Base-by-base conservation (phyloP, 2,797 vertebrate species). In the Phoeniculus purpureus region DNA sequence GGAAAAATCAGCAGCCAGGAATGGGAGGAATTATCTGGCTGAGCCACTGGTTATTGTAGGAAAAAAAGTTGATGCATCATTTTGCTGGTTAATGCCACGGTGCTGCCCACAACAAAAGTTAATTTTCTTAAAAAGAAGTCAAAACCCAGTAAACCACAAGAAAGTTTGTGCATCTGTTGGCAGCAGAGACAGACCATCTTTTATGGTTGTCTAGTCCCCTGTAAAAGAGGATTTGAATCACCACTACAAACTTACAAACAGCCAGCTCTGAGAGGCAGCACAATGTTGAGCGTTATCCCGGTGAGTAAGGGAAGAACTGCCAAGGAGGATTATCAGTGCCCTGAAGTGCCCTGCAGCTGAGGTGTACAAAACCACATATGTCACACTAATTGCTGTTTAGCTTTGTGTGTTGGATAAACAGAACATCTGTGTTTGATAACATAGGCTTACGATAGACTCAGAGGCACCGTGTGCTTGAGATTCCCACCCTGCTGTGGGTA, bases 1-100 rank as follows among this genome's bases (percentile, higher is more conserved):
- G 58, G 47, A 91, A 84, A 91, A 93, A 80, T 50, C 45, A 84
- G 43, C 51, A 74, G 45, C 61, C 71, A 91, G 83, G n/a, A 93
- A 91, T 51, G n/a, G 52, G 34, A 79, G 31, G 31, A 92, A 92
- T 90, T 77, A 71, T 71, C 81, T 90, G 75, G 12, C 27, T 47
- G 40, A 82, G 47, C 47, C 47, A 64, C 20, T 32, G n/a, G 43
- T 71, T 77, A 77, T 52, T 86, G 67, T 25, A 79, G n/a, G 43
- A 43, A 43, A 20, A 27, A 81, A 85, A 88, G 67, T 62, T 61
- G 60, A 87, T 87, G 91, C 93, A 81, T 81, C 86, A 47, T 58
- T 91, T 77, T 84, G 37, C 58, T 74, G 71, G 37, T 37, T 51
- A 64, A 74, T 65, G 27, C 60, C 47, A 70, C 67, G 77, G 29